Conservation (phyloP, 1,140 invertebrate species). For the Daktulosphaira vitifoliae region DNA sequence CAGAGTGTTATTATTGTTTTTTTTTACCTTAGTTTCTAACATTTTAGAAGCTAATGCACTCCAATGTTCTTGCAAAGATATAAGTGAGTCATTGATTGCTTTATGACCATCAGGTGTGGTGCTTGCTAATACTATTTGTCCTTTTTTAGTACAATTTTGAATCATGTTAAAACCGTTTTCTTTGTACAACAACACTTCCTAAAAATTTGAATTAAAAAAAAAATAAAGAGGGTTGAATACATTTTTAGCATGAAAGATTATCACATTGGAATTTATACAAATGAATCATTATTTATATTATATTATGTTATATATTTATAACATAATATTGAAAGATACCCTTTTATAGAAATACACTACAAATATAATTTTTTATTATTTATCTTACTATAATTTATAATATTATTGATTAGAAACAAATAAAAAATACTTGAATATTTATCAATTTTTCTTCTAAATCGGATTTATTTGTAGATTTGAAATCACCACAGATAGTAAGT, state of each 20-base stretch:
- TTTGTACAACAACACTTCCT: conserved; percentile 77
- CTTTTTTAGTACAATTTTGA: conserved; percentile 75
- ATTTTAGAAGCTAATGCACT: conserved; percentile 76
- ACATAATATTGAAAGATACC: too few species aligned
- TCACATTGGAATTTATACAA: too few species aligned
- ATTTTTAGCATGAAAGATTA: too few species aligned
- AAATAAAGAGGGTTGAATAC: too few species aligned
- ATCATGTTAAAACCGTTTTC: conserved; percentile 84
- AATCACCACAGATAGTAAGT: conserved; percentile 71
- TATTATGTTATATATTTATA: too few species aligned
- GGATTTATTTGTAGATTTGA: conserved; percentile 68
- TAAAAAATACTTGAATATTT: conserved; percentile 51
- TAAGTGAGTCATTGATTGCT: conserved; percentile 71
- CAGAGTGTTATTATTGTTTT: too few species aligned
- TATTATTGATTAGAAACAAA: too few species aligned
- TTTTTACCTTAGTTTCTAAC: conserved; percentile 65
- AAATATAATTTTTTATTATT: too few species aligned
- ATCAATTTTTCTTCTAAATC: conserved; percentile 77
- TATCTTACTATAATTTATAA: too few species aligned
- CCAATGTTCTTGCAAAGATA: conserved; percentile 81
- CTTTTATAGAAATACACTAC: too few species aligned
- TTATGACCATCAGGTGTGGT: conserved; percentile 81
- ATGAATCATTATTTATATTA: too few species aligned
- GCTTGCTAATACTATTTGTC: conserved; percentile 85
- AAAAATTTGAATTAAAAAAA: conserved; percentile 40